Base-by-base conservation (phyloP, 2,113 vertebrate genomes). In the Lepidothrix coronata region DNA sequence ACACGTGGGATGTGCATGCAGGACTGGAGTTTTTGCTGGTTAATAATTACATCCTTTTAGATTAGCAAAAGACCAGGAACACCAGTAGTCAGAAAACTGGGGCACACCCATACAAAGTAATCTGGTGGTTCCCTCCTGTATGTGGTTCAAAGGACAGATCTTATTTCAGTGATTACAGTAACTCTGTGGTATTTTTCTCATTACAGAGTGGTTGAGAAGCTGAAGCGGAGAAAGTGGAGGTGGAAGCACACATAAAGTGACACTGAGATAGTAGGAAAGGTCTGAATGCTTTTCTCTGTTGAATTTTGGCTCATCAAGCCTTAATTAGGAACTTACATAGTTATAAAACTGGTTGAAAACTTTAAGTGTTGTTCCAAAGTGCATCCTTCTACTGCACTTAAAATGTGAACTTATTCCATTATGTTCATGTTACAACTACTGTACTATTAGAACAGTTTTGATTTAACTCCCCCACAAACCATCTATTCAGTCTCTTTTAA, bases 31-130 rank as follows among this genome's bases (percentile, higher is more conserved):
- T 77, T 89, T 79, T 8, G 2, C 49, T 66, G 49, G 88, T 96
- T 95, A 96, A 96, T 93, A 82, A 95, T 94, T 95, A 85, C 65
- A 66, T 46, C 55, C n/a, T 20, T 78, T 83, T 18, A 84, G 58
- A 30, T 76, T 63, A 72, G 63, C 49, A 85, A 78, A 78, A 72
- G 31, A 61, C 27, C 74, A 87, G 58, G 72, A 68, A 79, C 39
- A 59, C 58, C 6, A 3, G 27, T 11, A 89, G 1, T 59, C 66
- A 76, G 76, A 88, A 91, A 75, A 43, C 35, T 57, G 46, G 43
- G 59, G 51, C 83, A 91, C 76, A 85, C 89, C 73, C 61, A 70
- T 58, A 44, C 54, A 81, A 23, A 85, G 72, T 62, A 84, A 93
- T 55, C 58, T 85, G 39, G 55, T 71, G 51, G 49, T 80, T 92